Percentiles rank a stretch among this genome's conserved stretches.
Evolutionary conservation across 1,140 invertebrate genomes (phyloP).

Genomic region (Saccostrea cuccullata): DNA sequence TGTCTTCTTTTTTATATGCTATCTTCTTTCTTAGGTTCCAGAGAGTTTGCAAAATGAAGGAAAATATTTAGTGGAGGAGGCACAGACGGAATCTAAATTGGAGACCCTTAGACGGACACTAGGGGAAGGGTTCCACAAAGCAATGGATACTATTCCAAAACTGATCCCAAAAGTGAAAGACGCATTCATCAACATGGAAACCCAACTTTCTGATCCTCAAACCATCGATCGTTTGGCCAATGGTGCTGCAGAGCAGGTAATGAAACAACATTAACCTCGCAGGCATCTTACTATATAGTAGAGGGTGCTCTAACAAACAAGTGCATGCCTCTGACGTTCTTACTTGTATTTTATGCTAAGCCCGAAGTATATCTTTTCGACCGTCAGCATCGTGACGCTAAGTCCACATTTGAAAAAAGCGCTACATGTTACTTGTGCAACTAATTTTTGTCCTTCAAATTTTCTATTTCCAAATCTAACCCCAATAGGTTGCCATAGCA

Average conservation of each 20-base stretch:
- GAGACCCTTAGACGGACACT: neutral
- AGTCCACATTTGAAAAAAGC: no score
- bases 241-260: conserved; percentile 6
- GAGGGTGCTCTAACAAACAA: no score
- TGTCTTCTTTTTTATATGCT: neutral
- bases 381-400: no score
- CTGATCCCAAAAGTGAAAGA: conserved; percentile 33
- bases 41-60: neutral
- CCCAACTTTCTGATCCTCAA: neutral
- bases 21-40: neutral
- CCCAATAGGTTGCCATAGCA: conserved; percentile 4
- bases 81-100: conserved; percentile 8
- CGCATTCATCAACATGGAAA: neutral
- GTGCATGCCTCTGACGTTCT: no score
- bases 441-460: no score
- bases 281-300: no score
- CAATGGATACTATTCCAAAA: conserved; percentile 3
- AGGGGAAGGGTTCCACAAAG: neutral
- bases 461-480: no score
- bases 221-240: conserved; percentile 24
- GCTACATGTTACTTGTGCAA: no score
- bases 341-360: no score
- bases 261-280: neutral
- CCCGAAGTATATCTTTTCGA: no score
- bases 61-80: neutral